Evolutionary conservation across 1,140 invertebrate species (phyloP).

Genomic region (Drosophila busckii): DNA sequence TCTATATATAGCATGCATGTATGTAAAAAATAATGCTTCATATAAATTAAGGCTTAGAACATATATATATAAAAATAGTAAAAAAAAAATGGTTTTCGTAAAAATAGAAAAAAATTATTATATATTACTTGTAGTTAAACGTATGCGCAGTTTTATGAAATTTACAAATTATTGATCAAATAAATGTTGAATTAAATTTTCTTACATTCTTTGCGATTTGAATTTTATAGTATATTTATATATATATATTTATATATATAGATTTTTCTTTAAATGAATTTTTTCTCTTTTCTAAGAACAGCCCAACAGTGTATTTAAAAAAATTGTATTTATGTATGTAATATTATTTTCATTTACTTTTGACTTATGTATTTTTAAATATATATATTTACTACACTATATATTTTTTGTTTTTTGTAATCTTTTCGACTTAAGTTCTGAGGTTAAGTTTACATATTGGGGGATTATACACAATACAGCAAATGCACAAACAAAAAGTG

Average conservation of each 20-base stretch:
- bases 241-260: slow-evolving; percentile 29
- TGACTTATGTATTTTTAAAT: slow-evolving; percentile 23
- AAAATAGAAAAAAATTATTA: slow-evolving; percentile 29
- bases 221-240: slow-evolving; percentile 23
- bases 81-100: slow-evolving; percentile 29
- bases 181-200: slow-evolving; percentile 30
- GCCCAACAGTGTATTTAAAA: slow-evolving; percentile 64
- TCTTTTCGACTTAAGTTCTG: slow-evolving; percentile 19
- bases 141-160: slow-evolving; percentile 55
- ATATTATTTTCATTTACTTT: slow-evolving; percentile 19
- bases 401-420: slow-evolving; percentile 7
- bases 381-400: slow-evolving; percentile 23
- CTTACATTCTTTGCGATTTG: slow-evolving; percentile 12
- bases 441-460: slow-evolving; percentile 32
- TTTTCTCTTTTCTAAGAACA: slow-evolving; percentile 67
- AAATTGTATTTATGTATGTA: slow-evolving; percentile 15
- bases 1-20: slow-evolving; percentile 9
- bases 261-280: slow-evolving; percentile 24
- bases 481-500: slow-evolving; percentile 22
- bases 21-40: slow-evolving; percentile 32
- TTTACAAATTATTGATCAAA: slow-evolving; percentile 62
- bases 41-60: slow-evolving; percentile 50
- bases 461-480: slow-evolving; percentile 25
- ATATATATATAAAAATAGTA: slow-evolving; percentile 33
- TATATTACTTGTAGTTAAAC: slow-evolving; percentile 32